Base-by-base conservation (phyloP, 2,113 vertebrate genomes). In the Cryptotis parvus region DNA sequence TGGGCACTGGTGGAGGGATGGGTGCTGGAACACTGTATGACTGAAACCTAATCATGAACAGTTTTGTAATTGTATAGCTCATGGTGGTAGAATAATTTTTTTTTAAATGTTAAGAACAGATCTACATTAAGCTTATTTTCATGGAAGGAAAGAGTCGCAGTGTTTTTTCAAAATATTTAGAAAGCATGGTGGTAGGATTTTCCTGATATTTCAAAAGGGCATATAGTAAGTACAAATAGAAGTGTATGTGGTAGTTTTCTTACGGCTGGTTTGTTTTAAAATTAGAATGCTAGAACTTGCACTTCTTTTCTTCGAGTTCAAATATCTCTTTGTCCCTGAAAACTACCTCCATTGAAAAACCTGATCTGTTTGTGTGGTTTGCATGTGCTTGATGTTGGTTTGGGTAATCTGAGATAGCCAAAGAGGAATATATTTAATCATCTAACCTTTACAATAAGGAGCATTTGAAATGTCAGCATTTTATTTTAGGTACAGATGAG, bases 401-500 rank as follows among this genome's bases (percentile, higher is more conserved):
- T 95, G 92, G 65, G 43, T 96, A 95, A 96, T 95, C 94, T 96
- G 72, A 84, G 83, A 68, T 79, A 89, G 88, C 93, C 90, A 90
- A 90, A 89, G 75, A 95, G 91, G 89, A 95, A 94, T 95, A 83
- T 85, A 92, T 95, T 96, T 97, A 96, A 95, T 91, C 95, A 94
- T 33, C 72, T 97, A 96, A 96, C 94, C 95, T 96, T 96, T 97
- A 91, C 89, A 95, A 78, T 52, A 81, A 89, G 88, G 69, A 84
- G 78, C 89, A 93, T 92, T 89, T 95, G 74, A 96, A 97, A 96
- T 96, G 96, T 94, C 95, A 96, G 94, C 94, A 95, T 95, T 96
- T 96, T 96, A 94, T 96, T 96, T 96, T 65, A 81, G 88, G 69
- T 96, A 87, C 84, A 96, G 92, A 86, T 92, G 85, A 95, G 80